These are phyloP conservation scores for Taxidea taxus DNA, from an alignment of 2,113 vertebrate species.

Conservation along the genomic window DNA sequence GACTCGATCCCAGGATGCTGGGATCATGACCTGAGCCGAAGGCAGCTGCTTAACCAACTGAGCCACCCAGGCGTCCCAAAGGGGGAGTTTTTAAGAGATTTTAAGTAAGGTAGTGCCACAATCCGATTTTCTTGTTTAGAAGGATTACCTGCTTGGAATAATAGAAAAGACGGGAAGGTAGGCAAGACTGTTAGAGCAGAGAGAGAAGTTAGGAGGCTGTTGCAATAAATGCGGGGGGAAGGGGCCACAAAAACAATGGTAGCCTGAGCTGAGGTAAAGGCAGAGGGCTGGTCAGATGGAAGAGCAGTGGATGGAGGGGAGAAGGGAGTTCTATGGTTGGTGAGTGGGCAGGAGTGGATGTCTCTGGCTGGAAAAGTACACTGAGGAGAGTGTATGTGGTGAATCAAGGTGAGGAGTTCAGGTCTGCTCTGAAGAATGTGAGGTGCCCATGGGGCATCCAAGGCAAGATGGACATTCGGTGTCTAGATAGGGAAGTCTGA, in stretches of 20 bases:
- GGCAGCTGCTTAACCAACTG: no score
- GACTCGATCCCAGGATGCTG: no score
- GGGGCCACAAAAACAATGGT: background rate
- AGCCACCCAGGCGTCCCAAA: no score
- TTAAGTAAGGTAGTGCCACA: background rate
- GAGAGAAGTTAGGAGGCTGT: background rate
- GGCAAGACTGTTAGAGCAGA: background rate
- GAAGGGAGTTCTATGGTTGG: background rate
- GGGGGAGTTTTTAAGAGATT: background rate
- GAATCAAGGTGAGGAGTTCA: background rate
- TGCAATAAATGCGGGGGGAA: background rate
- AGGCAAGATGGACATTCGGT: no score
- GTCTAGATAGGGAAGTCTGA: background rate
- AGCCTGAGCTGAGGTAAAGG: background rate
- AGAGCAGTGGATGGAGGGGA: background rate
- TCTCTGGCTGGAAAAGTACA: background rate
- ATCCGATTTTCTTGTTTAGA: background rate
- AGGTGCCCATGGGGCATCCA: background rate
- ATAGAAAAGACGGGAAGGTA: background rate
- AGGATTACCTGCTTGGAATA: background rate
- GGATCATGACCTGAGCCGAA: no score
- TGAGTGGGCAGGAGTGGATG: background rate
- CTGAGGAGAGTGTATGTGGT: background rate
- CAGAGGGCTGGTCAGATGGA: background rate
- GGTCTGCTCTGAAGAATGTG: background rate